Evolutionary conservation across 2,888 invertebrate genomes (phyloP).

Genomic region (Spilarctia lutea): DNA sequence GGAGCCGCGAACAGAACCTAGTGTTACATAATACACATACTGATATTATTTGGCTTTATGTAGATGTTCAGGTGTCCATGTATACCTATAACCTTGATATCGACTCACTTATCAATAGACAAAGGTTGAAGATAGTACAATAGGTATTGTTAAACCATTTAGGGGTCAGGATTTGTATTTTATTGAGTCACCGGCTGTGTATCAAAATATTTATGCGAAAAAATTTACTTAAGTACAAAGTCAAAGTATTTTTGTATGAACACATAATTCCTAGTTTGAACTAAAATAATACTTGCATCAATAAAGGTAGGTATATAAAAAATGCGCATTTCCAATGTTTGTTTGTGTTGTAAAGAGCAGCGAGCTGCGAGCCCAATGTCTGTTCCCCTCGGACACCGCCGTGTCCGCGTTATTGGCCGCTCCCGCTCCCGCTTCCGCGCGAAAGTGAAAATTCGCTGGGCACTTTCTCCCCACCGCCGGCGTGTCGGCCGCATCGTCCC

Average conservation of each 20-base stretch:
- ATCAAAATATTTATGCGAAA: not conserved
- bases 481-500: slow-evolving; percentile 60
- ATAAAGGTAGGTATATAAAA: not conserved
- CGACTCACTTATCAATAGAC: slow-evolving; percentile 19
- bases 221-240: not conserved
- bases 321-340: not conserved
- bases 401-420: slow-evolving; percentile 54
- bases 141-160: slow-evolving; percentile 22
- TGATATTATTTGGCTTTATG: not conserved
- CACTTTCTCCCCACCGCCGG: slow-evolving; percentile 84
- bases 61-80: slow-evolving; percentile 7
- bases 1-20: no score
- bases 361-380: not conserved
- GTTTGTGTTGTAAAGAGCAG: not conserved
- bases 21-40: not conserved
- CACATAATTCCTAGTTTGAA: not conserved
- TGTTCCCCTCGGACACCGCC: slow-evolving; percentile 18
- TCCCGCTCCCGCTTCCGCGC: slow-evolving; percentile 73
- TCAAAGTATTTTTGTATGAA: not conserved
- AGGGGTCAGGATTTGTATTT: slow-evolving; percentile 19
- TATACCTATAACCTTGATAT: slow-evolving; percentile 17
- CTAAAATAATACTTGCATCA: not conserved
- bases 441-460: slow-evolving; percentile 84
- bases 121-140: slow-evolving; percentile 21
- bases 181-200: slow-evolving; percentile 9